Percentiles rank a stretch among this genome's conserved stretches.
Conservation (phyloP, 2,797 vertebrate genomes). For the Tarsius wallacei region DNA sequence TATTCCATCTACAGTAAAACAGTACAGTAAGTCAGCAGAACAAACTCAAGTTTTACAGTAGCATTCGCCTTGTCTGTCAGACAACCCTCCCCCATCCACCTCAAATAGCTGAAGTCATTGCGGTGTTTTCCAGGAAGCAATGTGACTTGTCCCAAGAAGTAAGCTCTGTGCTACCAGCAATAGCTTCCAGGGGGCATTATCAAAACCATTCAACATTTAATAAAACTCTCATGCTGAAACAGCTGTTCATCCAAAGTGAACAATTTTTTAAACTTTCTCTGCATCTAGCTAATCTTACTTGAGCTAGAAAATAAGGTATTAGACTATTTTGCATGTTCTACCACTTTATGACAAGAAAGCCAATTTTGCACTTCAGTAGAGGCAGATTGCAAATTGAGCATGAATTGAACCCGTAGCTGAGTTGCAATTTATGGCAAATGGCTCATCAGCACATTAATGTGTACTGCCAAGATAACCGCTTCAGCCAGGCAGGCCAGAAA, state of each 20-base stretch:
- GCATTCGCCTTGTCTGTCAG: constrained; percentile 40
- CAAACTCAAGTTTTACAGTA: constrained; percentile 33
- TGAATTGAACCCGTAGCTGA: constrained; percentile 88
- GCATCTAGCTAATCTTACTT: constrained; percentile 85
- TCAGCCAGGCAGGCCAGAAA: constrained; percentile 84
- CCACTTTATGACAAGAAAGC: constrained; percentile 89
- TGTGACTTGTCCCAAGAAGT: constrained; percentile 57
- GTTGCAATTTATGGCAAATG: constrained; percentile 86
- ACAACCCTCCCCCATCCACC: not conserved
- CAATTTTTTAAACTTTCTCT: constrained; percentile 83
- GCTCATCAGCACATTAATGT: constrained; percentile 87
- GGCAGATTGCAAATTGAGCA: constrained; percentile 90
- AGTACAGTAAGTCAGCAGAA: constrained; percentile 50
- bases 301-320: constrained; percentile 86
- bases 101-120: not conserved
- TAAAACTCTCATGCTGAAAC: constrained; percentile 83
- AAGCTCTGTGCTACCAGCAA: constrained; percentile 55
- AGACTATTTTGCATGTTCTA: constrained; percentile 88
- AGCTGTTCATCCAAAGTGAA: constrained; percentile 85
- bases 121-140: constrained; percentile 76
- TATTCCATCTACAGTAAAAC: constrained; percentile 70
- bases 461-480: constrained; percentile 82
- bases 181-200: constrained; percentile 69
- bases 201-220: constrained; percentile 85
- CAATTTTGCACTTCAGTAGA: constrained; percentile 90